These are phyloP conservation scores for Actinemys pallida DNA, from an alignment of 2,113 vertebrate species.

Conservation along the genomic window DNA sequence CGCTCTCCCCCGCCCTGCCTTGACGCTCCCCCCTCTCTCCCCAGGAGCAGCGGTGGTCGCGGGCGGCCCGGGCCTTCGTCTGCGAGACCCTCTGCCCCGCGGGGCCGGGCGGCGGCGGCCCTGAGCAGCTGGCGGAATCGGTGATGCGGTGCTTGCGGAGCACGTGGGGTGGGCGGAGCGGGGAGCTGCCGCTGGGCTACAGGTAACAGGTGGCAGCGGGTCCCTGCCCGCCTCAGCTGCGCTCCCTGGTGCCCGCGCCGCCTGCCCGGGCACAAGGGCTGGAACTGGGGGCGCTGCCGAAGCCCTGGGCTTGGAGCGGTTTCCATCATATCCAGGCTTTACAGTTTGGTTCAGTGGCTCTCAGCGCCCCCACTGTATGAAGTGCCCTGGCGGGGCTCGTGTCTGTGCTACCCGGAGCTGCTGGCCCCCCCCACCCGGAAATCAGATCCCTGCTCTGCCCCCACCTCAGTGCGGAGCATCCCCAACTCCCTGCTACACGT, in stretches of 20 bases:
- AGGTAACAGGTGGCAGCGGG: not conserved
- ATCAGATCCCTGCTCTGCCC: too few relatives aligned
- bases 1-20: not conserved
- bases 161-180: not conserved
- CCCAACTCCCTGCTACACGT: too few relatives aligned
- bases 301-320: too few relatives aligned
- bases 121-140: not conserved
- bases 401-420: too few relatives aligned
- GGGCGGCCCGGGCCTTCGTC: slow-evolving; percentile 13
- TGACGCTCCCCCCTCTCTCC: not conserved
- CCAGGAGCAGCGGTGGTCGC: slow-evolving; percentile 52
- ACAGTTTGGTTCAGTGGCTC: too few relatives aligned
- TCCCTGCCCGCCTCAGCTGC: fast-evolving
- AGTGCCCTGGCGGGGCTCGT: too few relatives aligned
- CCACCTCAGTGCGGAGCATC: too few relatives aligned
- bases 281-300: not conserved
- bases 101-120: not conserved
- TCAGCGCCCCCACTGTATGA: too few relatives aligned
- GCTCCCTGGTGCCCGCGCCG: fast-evolving
- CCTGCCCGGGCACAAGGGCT: not conserved
- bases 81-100: not conserved
- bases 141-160: slow-evolving; percentile 46
- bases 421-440: too few relatives aligned
- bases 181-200: slow-evolving; percentile 49
- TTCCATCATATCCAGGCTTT: too few relatives aligned